A percentile compares a stretch with the other conserved stretches of the same genome.
These are phyloP conservation scores for Elysia chlorotica DNA, from an alignment of 1,140 invertebrate genomes.

Conservation along the genomic window DNA sequence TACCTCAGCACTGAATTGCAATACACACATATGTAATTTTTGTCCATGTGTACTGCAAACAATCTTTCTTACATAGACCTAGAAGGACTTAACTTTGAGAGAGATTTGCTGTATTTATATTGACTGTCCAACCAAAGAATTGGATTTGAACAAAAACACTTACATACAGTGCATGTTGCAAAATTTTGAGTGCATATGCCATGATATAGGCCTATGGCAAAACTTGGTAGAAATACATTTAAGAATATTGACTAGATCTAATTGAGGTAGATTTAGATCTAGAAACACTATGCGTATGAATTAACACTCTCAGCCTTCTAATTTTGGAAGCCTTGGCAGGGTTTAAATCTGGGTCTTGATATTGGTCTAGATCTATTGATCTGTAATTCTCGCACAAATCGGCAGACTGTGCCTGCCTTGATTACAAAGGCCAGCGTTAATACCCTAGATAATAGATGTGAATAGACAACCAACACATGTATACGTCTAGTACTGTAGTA, in stretches of 20 bases:
- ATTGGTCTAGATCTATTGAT: not conserved
- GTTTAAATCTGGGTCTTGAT: not conserved
- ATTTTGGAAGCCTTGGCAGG: no score
- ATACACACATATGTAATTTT: no score
- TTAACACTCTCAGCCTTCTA: no score
- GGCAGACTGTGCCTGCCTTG: not conserved
- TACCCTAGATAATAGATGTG: not conserved
- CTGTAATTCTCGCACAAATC: not conserved
- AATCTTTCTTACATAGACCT: not conserved
- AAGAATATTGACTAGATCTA: constrained; percentile 1
- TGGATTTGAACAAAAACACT: no score
- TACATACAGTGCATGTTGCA: no score
- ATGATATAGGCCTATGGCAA: not conserved
- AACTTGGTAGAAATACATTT: not conserved
- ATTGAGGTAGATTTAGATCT: not conserved
- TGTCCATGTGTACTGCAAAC: not conserved
- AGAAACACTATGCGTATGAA: no score
- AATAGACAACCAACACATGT: not conserved
- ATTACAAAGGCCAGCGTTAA: not conserved
- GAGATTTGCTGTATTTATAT: constrained; percentile 14
- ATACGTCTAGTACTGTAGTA: not conserved
- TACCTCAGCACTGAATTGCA: no score
- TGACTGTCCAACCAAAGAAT: constrained; percentile 30
- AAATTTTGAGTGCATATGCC: constrained; percentile 9
- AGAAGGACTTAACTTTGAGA: not conserved